Percentiles rank a stretch among this genome's conserved stretches.
Conservation (phyloP, 2,797 vertebrate genomes). For the Acipenser ruthenus region DNA sequence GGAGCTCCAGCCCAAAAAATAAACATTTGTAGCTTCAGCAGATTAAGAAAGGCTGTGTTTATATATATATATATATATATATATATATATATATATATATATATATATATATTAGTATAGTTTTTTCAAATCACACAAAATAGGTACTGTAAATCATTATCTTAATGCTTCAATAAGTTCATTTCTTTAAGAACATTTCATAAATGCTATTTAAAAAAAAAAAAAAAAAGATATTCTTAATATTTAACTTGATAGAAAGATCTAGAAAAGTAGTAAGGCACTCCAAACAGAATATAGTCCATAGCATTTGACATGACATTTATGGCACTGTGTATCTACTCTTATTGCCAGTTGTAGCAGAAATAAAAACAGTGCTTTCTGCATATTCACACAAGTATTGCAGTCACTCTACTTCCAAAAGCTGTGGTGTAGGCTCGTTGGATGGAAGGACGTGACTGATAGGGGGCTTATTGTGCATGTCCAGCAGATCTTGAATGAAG, state of each 20-base stretch:
- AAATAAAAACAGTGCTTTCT: constrained; percentile 16
- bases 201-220: constrained; percentile 62
- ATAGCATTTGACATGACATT: constrained; percentile 42
- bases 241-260: constrained; percentile 60
- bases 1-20: constrained; percentile 12
- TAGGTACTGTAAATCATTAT: constrained; percentile 67
- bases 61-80: too few species aligned
- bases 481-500: constrained; percentile 66
- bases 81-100: neutral
- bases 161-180: constrained; percentile 61
- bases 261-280: constrained; percentile 95
- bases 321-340: constrained; percentile 62
- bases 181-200: constrained; percentile 40
- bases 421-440: constrained; percentile 50
- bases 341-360: constrained; percentile 8
- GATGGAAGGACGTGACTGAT: constrained; percentile 60
- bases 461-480: constrained; percentile 55
- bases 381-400: constrained; percentile 6
- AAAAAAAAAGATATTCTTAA: constrained; percentile 48
- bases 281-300: constrained; percentile 63
- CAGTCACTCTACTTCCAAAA: constrained; percentile 72
- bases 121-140: constrained; percentile 58
- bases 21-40: constrained; percentile 13
- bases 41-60: constrained; percentile 12
- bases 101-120: constrained; percentile 10